Evolutionary conservation across 2,888 invertebrate species (phyloP), one percentile per base, ranked within the genome.

Genomic region (Ashinkailepas kermadecensis): DNA sequence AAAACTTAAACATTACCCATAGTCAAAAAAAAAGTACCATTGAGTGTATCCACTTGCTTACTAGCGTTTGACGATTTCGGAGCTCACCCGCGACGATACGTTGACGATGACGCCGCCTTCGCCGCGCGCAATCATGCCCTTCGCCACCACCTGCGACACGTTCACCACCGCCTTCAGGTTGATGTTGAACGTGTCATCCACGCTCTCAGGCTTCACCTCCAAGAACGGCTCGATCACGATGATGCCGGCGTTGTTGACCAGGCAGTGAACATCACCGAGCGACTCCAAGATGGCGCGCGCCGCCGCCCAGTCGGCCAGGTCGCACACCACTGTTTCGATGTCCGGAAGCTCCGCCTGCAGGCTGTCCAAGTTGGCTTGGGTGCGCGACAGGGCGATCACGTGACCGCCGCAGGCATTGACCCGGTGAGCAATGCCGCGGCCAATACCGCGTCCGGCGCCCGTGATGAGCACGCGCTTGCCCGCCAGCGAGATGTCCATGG

Each of bases 241-340:
- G 56, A 93, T 87, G 1, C 92, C 97, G 3, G 97, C 97, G 90
- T 96, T 97, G 86, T 97, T 97, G 0, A 97, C 95, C 57, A 97
- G 87, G 11, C 94, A 90, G 88, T 97, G 93, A 84, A 96, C 90
- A 82, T 89, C 89, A 0, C 91, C 91, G 56, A 93, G 89, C 67
- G 91, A 89, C 84, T 90, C 88, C 0, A 94, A 86, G 0, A 89
- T 90, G 83, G 89, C 87, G 83, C 91, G 90, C 0, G 95, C 93
- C 83, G 89, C 90, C 4, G 92, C 89, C 95, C 96, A 96, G 86
- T 95, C 90, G 11, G 88, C 88, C 57, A 97, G 86, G 87, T 97
- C 94, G 0, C 93, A 91, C 81, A 90, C 89, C 21, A 95, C 88
- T 0, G 82, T 84, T n/a, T 70, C 65, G 56, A 85, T 82, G 8